Evolutionary conservation across 2,797 vertebrate genomes (phyloP).

Genomic region (Carapus acus): DNA sequence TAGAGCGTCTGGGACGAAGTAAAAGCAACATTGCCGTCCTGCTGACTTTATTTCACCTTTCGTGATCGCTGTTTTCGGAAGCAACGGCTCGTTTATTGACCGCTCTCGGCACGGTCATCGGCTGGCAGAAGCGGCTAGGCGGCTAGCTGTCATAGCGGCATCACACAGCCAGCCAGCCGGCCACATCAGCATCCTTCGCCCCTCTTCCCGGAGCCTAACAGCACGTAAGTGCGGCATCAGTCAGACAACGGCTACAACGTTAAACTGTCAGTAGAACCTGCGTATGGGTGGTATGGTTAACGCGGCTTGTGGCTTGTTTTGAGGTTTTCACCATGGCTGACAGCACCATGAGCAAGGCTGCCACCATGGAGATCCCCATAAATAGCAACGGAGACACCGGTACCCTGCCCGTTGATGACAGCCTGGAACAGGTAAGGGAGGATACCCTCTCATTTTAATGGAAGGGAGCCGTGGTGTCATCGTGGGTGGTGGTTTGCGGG

Average conservation of each 20-base stretch:
- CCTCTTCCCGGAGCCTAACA: conserved; percentile 23
- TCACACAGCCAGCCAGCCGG: conserved; percentile 20
- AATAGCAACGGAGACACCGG: conserved; percentile 90
- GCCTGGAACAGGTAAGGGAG: conserved; percentile 88
- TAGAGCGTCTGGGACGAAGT: conserved; percentile 13
- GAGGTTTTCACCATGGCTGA: conserved; percentile 82
- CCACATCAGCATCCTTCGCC: conserved; percentile 7
- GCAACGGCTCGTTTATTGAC: conserved; percentile 12
- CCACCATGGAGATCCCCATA: conserved; percentile 98
- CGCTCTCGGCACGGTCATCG: conserved; percentile 25
- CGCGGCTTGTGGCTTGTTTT: conserved; percentile 37
- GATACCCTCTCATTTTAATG: no score
- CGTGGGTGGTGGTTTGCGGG: no score
- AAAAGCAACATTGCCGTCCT: conserved; percentile 17
- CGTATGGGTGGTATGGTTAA: no score
- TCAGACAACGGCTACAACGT: no score
- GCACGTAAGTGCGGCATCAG: conserved; percentile 23
- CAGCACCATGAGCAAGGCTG: conserved; percentile 91
- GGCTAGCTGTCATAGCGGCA: conserved; percentile 55
- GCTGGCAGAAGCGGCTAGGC: conserved; percentile 31
- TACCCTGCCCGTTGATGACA: conserved; percentile 84
- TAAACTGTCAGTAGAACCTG: no score
- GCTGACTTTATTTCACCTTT: conserved; percentile 6
- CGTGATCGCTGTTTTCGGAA: not conserved
- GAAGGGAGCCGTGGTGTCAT: no score